These are phyloP conservation scores for Cinclus mexicanus DNA, from an alignment of 2,113 vertebrate genomes.

Conservation along the genomic window DNA sequence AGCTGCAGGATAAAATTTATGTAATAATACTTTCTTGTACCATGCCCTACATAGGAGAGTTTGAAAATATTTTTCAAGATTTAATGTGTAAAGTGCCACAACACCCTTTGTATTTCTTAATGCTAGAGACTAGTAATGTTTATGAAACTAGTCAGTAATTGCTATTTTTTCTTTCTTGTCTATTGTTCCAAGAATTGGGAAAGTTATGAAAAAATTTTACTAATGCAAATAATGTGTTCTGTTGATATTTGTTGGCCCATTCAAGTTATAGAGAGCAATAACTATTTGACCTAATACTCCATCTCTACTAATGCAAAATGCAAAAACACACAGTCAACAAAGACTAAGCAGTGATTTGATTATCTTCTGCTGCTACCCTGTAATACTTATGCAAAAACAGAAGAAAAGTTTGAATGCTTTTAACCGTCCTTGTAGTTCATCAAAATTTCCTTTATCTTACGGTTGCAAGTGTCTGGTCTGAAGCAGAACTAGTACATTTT, in stretches of 20 bases:
- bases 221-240: not conserved
- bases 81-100: not conserved
- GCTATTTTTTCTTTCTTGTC: not conserved
- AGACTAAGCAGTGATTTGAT: not conserved
- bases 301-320: not conserved
- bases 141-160: not conserved
- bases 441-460: not conserved
- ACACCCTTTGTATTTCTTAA: not conserved
- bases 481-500: not conserved
- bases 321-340: not conserved
- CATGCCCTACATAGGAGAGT: not conserved
- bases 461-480: not conserved
- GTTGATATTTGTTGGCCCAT: not conserved
- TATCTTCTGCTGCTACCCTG: not conserved
- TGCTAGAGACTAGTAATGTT: not conserved
- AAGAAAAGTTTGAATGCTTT: not conserved
- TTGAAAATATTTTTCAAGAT: slow-evolving; percentile 2
- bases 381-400: not conserved
- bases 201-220: not conserved
- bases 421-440: not conserved
- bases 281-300: not conserved
- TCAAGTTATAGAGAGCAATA: not conserved
- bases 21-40: slow-evolving; percentile 15
- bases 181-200: not conserved
- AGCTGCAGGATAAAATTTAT: slow-evolving; percentile 55